A percentile compares a stretch with the other conserved stretches of the same genome.
Evolutionary conservation across 1,140 invertebrate genomes (phyloP).

Genomic region (Octopus bimaculoides): DNA sequence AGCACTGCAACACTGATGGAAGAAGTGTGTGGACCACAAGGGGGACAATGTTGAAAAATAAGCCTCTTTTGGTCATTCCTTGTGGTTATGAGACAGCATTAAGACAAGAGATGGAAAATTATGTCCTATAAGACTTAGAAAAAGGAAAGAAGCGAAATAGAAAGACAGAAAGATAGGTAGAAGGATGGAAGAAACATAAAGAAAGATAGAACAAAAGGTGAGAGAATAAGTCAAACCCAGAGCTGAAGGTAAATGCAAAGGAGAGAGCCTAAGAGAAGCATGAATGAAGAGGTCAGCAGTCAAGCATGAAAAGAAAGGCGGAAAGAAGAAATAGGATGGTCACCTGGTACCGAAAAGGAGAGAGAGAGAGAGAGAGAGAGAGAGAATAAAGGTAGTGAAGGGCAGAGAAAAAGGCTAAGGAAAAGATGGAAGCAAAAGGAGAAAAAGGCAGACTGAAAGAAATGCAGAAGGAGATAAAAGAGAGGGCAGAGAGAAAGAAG

Average conservation of each 20-base stretch:
- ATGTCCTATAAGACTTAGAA: not conserved
- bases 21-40: too few species aligned
- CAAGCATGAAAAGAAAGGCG: not conserved
- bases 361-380: conserved; percentile 11
- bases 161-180: not conserved
- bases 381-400: conserved; percentile 9
- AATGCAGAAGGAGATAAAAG: conserved; percentile 14
- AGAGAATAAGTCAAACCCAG: not conserved
- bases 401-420: conserved; percentile 27
- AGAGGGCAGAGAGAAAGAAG: not conserved
- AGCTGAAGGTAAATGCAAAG: conserved; percentile 10
- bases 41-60: too few species aligned
- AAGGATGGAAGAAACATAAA: not conserved
- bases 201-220: not conserved
- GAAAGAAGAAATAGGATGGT: conserved; percentile 12
- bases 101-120: too few species aligned
- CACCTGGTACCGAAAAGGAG: not conserved
- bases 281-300: conserved; percentile 2
- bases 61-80: too few species aligned
- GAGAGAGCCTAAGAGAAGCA: conserved; percentile 5
- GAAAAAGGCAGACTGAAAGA: conserved; percentile 16
- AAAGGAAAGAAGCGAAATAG: not conserved
- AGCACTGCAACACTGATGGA: too few species aligned
- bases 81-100: too few species aligned
- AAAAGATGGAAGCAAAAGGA: conserved; percentile 26